Evolutionary conservation across 2,797 vertebrate species (phyloP), one percentile per base, ranked within the genome.

Genomic region (Chaetophractus vellerosus): DNA sequence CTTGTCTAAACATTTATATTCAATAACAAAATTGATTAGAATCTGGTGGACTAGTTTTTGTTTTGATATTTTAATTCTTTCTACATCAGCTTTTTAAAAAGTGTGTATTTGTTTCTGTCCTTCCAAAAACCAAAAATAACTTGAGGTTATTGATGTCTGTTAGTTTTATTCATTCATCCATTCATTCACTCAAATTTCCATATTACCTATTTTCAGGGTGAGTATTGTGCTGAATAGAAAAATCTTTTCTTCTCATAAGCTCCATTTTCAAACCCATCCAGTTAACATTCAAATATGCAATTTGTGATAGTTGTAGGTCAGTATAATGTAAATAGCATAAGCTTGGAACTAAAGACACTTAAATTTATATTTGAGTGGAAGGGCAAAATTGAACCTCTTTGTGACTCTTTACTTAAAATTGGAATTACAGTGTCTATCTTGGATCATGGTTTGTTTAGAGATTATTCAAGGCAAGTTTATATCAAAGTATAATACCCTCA

Each of bases 31-130:
- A 63, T 45, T 52, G 15, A 75, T 33, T 91, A 74, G 3, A 91
- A 76, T 66, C 55, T 61, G 2, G 0, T 59, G 1, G 33, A 45
- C 33, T 38, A 38, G 38, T 38, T 71, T 91, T 87, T 64, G 9
- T 59, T 82, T 94, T 52, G 31, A 80, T 26, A 72, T 81, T 90
- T 68, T 71, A 61, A 18, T 48, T 81, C 64, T 86, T 94, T 75
- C 41, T 61, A 82, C 66, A 76, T 64, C 15, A 79, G 9, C 4
- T 4, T 88, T 86, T 63, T 45, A 48, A 83, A 78, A 84, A 85
- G 21, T 64, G 38, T 38, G 38, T 38, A 38, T 38, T 38, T 38
- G 1, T 19, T 76, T 95, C 18, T 88, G 31, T 0, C 48, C 10
- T 31, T 66, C 7, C 10, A 72, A 88, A 55, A 68, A 38, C 10